Evolutionary conservation across 2,797 vertebrate genomes (phyloP).

Genomic region (Aphelocoma californica): DNA sequence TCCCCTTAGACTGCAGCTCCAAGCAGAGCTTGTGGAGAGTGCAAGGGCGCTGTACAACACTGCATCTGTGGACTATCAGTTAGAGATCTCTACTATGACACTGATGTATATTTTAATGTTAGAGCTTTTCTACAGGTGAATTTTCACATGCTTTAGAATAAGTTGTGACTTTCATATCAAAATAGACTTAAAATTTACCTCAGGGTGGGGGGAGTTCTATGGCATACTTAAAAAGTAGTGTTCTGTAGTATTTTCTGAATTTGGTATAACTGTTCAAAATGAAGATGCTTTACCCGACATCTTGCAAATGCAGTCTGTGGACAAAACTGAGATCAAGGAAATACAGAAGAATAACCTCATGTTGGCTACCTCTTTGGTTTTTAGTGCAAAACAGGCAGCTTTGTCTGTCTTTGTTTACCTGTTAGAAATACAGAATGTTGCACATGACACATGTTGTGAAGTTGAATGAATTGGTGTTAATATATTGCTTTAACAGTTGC

Average conservation of each 20-base stretch:
- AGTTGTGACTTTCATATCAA: background rate
- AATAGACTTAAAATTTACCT: background rate
- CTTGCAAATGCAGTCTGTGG: background rate
- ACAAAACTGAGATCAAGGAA: background rate
- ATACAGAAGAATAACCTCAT: background rate
- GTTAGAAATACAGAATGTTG: background rate
- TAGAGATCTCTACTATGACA: background rate
- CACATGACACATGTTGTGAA: fast-evolving
- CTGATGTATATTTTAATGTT: background rate
- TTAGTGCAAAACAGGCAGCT: background rate
- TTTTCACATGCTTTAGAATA: background rate
- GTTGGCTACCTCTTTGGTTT: background rate
- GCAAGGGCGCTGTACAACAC: background rate
- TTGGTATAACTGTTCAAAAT: background rate
- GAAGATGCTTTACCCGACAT: background rate
- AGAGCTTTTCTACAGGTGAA: background rate
- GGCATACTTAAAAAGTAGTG: fast-evolving
- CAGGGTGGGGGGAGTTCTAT: background rate
- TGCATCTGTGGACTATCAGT: background rate
- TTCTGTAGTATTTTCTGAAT: background rate
- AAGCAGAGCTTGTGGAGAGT: background rate
- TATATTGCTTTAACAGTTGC: background rate
- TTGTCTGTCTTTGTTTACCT: background rate
- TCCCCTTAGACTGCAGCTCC: background rate
- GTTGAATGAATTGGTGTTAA: background rate